Evolutionary conservation across 2,888 invertebrate genomes (phyloP), one percentile per base, ranked within the genome.

Genomic region (Dendrolimus pini): DNA sequence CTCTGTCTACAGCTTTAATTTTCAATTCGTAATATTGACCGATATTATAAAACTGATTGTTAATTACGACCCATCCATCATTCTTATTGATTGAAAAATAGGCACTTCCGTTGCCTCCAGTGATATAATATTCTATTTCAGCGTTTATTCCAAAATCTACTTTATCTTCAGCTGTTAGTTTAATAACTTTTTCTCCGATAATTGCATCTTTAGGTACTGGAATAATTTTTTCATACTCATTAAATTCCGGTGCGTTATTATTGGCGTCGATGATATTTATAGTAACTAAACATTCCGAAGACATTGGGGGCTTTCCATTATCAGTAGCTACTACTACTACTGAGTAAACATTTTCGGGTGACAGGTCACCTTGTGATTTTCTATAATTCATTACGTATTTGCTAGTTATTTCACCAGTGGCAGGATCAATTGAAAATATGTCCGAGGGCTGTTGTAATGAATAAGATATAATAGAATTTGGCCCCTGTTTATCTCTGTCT

Each of bases 291-390:
- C 96, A 95, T 82, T 96, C 97, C 0, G 97, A 96, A 47, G 97
- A 97, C 93, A 98, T 94, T 0, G 98, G 97, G 1, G 98, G 98
- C 78, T 97, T 98, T 0, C 98, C 99, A 74, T 97, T 97, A 82
- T 99, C 98, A 0, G 96, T 97, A 0, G 98, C 98, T 1, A 98
- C 86, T n/a, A 98, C 94, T 2, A 95, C 94, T n/a, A 98, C 86
- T 0, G 95, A 93, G 77, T 98, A 98, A 68, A 95, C 93, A 76
- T 97, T 97, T 83, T 98, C 98, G 0, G 97, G 97, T 0, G 97
- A 97, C 1, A 94, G 93, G 68, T 96, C 95, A 54, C 95, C 86
- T 66, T 95, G 95, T 0, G 96, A 95, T 81, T 96, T 94, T 77
- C 96, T 97, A 77, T 97, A 97, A 66, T 93, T 93, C 64, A 98